Conservation (phyloP, 2,797 vertebrate genomes). For the Danio tinwini region DNA sequence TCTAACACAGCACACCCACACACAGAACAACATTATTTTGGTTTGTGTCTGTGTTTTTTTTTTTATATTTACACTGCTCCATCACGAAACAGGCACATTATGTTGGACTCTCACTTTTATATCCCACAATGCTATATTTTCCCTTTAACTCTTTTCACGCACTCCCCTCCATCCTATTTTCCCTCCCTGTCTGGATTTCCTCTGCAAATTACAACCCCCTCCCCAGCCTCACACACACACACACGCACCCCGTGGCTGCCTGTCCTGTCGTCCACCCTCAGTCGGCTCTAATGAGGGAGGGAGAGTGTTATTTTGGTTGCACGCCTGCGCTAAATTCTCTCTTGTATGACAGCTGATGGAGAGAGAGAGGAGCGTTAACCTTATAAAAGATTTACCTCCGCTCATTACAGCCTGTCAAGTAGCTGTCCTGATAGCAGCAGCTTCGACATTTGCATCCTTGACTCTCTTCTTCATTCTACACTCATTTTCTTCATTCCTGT, state of each 20-base stretch:
- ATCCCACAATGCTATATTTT: constrained; percentile 62
- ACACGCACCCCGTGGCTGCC: constrained; percentile 80
- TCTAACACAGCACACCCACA: background rate
- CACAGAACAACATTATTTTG: background rate
- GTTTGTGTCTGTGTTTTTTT: background rate
- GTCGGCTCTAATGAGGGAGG: constrained; percentile 89
- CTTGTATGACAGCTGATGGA: constrained; percentile 92
- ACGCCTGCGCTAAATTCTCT: constrained; percentile 85
- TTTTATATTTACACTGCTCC: constrained; percentile 34
- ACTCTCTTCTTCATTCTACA: constrained; percentile 52
- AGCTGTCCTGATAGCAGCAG: constrained; percentile 79
- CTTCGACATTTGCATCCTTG: constrained; percentile 83
- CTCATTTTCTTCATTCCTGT: constrained; percentile 53
- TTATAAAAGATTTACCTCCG: constrained; percentile 94
- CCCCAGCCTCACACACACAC: constrained; percentile 13
- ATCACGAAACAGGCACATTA: constrained; percentile 29
- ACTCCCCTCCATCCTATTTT: constrained; percentile 67
- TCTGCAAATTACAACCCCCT: constrained; percentile 81
- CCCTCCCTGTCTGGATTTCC: constrained; percentile 65
- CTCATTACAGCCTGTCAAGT: constrained; percentile 93
- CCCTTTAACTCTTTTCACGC: constrained; percentile 64
- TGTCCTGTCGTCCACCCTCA: constrained; percentile 77
- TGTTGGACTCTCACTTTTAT: constrained; percentile 44
- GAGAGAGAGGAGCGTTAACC: constrained; percentile 85
- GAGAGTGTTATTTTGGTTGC: constrained; percentile 80